Evolutionary conservation across 2,797 vertebrate genomes (phyloP).

Genomic region (Coluber constrictor): DNA sequence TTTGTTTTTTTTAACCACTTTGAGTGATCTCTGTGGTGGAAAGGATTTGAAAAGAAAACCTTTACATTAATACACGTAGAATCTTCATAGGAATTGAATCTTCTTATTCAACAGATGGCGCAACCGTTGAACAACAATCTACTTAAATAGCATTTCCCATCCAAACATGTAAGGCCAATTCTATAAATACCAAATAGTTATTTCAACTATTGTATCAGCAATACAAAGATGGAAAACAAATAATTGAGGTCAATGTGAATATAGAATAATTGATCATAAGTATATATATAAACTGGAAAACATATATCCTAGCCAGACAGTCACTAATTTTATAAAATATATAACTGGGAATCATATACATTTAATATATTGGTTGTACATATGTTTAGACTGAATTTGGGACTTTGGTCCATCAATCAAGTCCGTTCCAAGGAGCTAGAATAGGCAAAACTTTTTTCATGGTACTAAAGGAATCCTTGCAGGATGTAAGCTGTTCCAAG

Average conservation of each 20-base stretch:
- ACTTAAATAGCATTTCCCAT: not conserved
- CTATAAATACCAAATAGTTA: not conserved
- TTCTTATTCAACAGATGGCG: not conserved
- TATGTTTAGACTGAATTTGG: not conserved
- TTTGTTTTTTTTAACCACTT: not conserved
- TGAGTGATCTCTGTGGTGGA: not conserved
- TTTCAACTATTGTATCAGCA: not conserved
- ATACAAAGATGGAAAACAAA: not conserved
- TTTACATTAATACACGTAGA: not conserved
- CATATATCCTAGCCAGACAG: too few relatives aligned
- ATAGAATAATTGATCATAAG: too few relatives aligned
- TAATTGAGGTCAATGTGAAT: too few relatives aligned
- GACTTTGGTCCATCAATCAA: not conserved
- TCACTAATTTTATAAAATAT: not conserved
- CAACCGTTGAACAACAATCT: too few relatives aligned
- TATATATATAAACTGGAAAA: not conserved
- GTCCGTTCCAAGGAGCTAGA: not conserved
- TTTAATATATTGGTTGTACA: not conserved
- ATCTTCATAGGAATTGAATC: not conserved
- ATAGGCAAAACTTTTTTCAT: not conserved
- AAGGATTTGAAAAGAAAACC: too few relatives aligned
- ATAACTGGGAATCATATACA: not conserved
- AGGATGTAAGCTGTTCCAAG: not conserved
- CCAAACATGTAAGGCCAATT: not conserved
- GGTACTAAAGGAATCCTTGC: not conserved